phyloP scores from a whole-genome alignment of 2,113 vertebrate species.

The Amphiprion ocellaris region DNA sequence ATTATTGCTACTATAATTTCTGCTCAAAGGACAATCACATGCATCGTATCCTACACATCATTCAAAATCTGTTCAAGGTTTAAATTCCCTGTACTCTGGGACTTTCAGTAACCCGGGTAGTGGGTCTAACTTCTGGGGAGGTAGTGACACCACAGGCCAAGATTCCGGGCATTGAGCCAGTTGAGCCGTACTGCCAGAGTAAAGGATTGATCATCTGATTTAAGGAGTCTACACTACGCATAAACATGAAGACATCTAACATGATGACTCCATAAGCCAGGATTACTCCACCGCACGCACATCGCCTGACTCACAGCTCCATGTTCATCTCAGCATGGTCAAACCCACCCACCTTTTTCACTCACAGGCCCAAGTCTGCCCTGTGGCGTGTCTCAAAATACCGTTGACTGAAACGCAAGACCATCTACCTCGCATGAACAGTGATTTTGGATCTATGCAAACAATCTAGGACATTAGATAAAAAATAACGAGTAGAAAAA shows the following conservation, averaged over 20 bases:
- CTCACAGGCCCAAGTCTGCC: conserved; percentile 22
- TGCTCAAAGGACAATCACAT: background rate
- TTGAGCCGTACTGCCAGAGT: conserved; percentile 36
- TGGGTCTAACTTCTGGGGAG: conserved; percentile 40
- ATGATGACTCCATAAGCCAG: conserved; percentile 65
- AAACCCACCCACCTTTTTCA: conserved; percentile 42
- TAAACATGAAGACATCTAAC: conserved; percentile 69
- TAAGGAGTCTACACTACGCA: conserved; percentile 49
- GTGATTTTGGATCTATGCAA: conserved; percentile 30
- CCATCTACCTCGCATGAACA: background rate
- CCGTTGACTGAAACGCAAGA: conserved; percentile 27
- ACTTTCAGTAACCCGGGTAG: conserved; percentile 26
- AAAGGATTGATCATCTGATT: conserved; percentile 66
- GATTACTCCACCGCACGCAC: conserved; percentile 65
- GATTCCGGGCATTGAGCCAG: conserved; percentile 65
- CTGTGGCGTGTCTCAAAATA: conserved; percentile 31
- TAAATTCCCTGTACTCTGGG: conserved; percentile 8
- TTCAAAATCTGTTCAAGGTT: background rate
- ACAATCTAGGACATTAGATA: background rate
- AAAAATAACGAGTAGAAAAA: background rate
- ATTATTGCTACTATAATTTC: no score
- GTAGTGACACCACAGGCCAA: conserved; percentile 56
- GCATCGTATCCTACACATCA: background rate
- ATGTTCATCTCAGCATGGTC: conserved; percentile 28
- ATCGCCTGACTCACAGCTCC: conserved; percentile 65